Conservation (phyloP, 1,140 invertebrate genomes). For the Drosophila dunni region DNA sequence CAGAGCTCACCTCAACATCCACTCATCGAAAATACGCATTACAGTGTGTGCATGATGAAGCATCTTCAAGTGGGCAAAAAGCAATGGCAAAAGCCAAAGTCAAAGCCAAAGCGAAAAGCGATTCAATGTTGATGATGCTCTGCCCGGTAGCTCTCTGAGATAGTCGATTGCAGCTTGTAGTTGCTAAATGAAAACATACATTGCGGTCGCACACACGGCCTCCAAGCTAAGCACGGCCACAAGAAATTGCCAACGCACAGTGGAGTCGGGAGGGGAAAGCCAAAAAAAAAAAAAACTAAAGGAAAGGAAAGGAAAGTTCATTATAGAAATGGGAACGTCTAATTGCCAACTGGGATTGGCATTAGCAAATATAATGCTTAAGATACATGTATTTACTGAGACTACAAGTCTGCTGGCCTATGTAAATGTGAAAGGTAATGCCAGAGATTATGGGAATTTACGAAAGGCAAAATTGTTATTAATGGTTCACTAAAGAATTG, state of each 20-base stretch:
- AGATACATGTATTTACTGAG: slow-evolving; percentile 16
- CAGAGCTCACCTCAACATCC: background rate
- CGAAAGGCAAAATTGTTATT: slow-evolving; percentile 20
- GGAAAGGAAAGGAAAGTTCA: slow-evolving; percentile 17
- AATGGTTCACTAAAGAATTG: slow-evolving; percentile 15
- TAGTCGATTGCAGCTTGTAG: slow-evolving; percentile 51
- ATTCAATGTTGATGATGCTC: slow-evolving; percentile 10
- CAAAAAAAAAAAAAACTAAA: slow-evolving; percentile 7
- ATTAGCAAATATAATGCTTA: slow-evolving; percentile 21
- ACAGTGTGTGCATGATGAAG: slow-evolving; percentile 71
- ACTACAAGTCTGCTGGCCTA: slow-evolving; percentile 5
- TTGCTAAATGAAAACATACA: slow-evolving; percentile 82
- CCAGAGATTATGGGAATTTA: slow-evolving; percentile 1
- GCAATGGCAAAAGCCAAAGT: background rate
- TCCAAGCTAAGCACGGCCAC: slow-evolving; percentile 13
- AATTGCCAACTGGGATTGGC: slow-evolving; percentile 32
- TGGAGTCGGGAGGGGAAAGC: slow-evolving; percentile 16
- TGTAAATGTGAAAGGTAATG: slow-evolving; percentile 35
- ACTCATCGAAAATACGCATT: slow-evolving; percentile 46
- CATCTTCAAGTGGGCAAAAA: slow-evolving; percentile 66
- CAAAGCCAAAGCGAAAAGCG: slow-evolving; percentile 23
- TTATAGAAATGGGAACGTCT: slow-evolving; percentile 38
- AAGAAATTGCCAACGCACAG: slow-evolving; percentile 47
- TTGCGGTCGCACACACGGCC: slow-evolving; percentile 45
- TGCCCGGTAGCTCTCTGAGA: slow-evolving; percentile 57